phyloP scores from a whole-genome alignment of 1,140 invertebrate species.

The Dolichoris vasculosae region DNA sequence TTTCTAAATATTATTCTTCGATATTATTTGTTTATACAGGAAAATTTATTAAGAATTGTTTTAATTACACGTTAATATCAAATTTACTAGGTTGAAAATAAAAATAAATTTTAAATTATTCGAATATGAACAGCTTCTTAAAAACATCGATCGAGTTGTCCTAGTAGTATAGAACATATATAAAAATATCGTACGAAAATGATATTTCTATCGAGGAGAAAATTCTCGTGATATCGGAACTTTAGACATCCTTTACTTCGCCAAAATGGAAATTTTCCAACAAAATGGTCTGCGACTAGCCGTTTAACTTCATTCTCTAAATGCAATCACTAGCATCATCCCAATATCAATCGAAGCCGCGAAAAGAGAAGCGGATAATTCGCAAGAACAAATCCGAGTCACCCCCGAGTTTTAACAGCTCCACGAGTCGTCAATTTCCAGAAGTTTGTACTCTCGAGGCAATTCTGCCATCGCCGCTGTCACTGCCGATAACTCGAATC shows the following conservation, averaged over 20 bases:
- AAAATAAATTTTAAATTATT: too few species aligned
- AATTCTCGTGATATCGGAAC: background rate
- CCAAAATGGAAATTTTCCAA: background rate
- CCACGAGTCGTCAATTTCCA: slow-evolving; percentile 59
- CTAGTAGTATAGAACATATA: background rate
- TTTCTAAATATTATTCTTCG: too few species aligned
- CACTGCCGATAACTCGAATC: slow-evolving; percentile 70
- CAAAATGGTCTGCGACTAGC: background rate
- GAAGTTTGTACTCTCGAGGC: slow-evolving; percentile 54
- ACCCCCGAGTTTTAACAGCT: slow-evolving; percentile 39
- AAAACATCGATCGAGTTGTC: too few species aligned
- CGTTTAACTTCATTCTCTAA: background rate
- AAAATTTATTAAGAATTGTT: too few species aligned
- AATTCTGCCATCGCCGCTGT: slow-evolving; percentile 42
- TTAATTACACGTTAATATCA: too few species aligned
- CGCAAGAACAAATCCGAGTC: background rate
- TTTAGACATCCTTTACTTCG: background rate
- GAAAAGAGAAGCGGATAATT: background rate
- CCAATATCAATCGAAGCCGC: background rate
- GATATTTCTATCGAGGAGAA: background rate
- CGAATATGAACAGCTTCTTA: too few species aligned
- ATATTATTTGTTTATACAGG: too few species aligned
- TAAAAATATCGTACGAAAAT: background rate
- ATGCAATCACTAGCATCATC: background rate
- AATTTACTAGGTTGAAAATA: too few species aligned